Evolutionary conservation across 2,888 invertebrate species (phyloP).

Genomic region (Morinoia aosen): DNA sequence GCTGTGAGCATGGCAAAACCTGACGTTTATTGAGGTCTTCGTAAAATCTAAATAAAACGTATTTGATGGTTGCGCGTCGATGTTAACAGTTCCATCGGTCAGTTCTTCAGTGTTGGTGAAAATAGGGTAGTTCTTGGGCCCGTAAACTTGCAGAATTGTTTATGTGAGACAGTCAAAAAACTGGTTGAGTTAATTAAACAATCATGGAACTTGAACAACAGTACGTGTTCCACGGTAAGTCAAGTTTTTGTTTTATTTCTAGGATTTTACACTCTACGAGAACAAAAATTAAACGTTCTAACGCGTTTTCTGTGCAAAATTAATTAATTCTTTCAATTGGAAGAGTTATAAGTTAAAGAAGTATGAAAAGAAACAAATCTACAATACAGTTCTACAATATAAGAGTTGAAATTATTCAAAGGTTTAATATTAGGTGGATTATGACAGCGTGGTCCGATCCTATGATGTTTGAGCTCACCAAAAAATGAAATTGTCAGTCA

Average conservation of each 20-base stretch:
- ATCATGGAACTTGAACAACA: background rate
- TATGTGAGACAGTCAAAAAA: background rate
- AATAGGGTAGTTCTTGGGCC: background rate
- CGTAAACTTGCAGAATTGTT: background rate
- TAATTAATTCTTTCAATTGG: background rate
- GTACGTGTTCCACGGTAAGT: background rate
- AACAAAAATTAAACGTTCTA: background rate
- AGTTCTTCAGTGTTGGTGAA: background rate
- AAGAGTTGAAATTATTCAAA: background rate
- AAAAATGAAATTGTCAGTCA: background rate
- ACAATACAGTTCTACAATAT: background rate
- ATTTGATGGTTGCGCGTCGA: background rate
- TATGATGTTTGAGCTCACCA: background rate
- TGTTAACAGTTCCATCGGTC: background rate
- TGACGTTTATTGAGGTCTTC: background rate
- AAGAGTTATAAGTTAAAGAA: background rate
- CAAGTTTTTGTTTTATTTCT: background rate
- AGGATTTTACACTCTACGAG: background rate
- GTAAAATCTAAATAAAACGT: background rate
- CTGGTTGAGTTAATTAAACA: background rate
- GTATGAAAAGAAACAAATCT: background rate
- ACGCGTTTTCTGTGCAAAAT: background rate
- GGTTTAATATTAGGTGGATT: background rate
- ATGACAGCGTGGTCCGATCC: background rate
- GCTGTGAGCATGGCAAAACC: background rate